Evolutionary conservation across 2,797 vertebrate genomes (phyloP).

Genomic region (Tapirus indicus): DNA sequence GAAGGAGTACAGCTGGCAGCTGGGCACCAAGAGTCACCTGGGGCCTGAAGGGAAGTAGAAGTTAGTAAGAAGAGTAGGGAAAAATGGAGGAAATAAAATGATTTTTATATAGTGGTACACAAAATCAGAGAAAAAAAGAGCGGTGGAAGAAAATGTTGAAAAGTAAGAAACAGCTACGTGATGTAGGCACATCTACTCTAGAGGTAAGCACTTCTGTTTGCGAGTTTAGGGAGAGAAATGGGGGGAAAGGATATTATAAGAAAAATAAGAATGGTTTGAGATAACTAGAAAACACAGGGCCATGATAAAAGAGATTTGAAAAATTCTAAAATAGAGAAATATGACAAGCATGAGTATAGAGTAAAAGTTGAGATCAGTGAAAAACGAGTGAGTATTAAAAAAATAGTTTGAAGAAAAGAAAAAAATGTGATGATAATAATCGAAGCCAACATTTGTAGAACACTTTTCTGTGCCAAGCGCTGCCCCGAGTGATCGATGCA

Average conservation of each 20-base stretch:
- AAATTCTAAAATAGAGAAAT: background rate
- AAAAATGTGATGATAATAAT: background rate
- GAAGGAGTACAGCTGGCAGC: background rate
- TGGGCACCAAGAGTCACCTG: background rate
- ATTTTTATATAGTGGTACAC: background rate
- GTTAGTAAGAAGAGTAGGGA: background rate
- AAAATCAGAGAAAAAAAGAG: background rate
- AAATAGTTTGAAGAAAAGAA: background rate
- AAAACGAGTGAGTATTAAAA: background rate
- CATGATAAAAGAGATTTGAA: background rate
- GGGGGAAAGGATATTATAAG: background rate
- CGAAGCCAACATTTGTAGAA: background rate
- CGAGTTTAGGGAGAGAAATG: background rate
- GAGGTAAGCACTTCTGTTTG: background rate
- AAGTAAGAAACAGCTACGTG: background rate
- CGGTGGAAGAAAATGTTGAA: background rate
- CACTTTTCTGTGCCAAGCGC: background rate
- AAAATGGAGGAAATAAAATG: background rate
- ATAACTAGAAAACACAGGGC: background rate
- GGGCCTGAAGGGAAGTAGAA: background rate
- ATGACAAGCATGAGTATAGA: background rate
- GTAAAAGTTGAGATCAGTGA: background rate
- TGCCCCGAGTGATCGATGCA: background rate
- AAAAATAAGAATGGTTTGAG: background rate
- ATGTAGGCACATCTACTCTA: background rate